Evolutionary conservation across 2,113 vertebrate species (phyloP).

Genomic region (Cryptotis parvus): DNA sequence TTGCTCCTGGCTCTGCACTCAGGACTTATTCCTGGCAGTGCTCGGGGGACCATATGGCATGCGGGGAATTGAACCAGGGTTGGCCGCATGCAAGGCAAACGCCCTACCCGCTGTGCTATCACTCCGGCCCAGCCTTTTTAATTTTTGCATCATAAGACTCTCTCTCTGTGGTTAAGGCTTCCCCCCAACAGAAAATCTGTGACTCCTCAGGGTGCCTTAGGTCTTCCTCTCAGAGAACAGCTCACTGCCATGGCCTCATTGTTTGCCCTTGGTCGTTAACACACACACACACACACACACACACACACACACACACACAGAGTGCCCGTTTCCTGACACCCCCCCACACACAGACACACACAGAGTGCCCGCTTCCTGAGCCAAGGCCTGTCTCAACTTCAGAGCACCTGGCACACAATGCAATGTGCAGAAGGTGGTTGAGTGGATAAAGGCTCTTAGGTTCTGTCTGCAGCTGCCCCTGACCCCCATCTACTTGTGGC

Average conservation of each 20-base stretch:
- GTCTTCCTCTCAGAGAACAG: no score
- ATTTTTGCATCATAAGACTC: not conserved
- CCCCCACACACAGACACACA: no score
- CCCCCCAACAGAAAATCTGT: slow-evolving; percentile 7
- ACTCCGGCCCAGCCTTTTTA: no score
- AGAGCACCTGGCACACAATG: not conserved
- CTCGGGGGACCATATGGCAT: no score
- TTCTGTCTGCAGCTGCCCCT: not conserved
- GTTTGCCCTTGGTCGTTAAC: not conserved
- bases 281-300: no score
- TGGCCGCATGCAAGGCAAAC: no score
- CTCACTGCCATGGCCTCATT: not conserved
- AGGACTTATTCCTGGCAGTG: no score
- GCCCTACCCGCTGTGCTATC: no score
- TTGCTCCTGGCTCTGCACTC: no score
- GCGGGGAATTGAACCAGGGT: no score
- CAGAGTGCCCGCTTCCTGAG: slow-evolving; percentile 25
- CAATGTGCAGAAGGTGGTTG: not conserved
- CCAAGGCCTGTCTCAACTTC: not conserved
- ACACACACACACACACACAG: no score
- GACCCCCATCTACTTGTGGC: not conserved
- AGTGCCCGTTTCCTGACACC: no score
- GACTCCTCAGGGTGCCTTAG: not conserved
- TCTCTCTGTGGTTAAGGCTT: not conserved
- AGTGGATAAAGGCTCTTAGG: not conserved